Evolutionary conservation across 2,113 vertebrate species (phyloP).

Genomic region (Tricholaema leucomelas): DNA sequence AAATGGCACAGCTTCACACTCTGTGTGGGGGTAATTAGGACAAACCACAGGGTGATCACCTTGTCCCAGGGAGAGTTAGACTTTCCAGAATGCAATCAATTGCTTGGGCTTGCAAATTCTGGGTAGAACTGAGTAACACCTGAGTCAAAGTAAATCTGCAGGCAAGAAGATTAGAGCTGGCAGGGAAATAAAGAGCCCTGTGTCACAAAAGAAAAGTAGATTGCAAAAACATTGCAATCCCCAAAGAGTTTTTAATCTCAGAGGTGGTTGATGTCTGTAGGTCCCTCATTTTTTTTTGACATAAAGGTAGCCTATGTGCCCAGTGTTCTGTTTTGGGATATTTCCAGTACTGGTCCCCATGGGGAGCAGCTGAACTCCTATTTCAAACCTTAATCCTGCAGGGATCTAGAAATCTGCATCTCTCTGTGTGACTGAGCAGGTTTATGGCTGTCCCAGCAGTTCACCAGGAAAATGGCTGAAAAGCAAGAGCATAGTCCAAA

Average conservation of each 20-base stretch:
- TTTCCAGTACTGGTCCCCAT: neutral
- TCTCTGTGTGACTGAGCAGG: neutral
- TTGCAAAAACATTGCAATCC: neutral
- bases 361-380: neutral
- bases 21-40: neutral
- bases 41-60: neutral
- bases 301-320: neutral
- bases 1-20: neutral
- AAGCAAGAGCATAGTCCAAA: neutral
- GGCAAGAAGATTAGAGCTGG: constrained; percentile 26
- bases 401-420: neutral
- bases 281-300: neutral
- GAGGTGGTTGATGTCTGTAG: neutral
- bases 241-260: neutral
- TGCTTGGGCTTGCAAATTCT: neutral
- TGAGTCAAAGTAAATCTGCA: neutral
- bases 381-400: constrained; percentile 22
- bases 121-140: neutral
- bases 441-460: neutral
- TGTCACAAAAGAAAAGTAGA: neutral
- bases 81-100: neutral
- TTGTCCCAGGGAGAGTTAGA: neutral
- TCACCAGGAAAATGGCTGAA: neutral
- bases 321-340: neutral
- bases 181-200: neutral